These are phyloP conservation scores for Myiagra hebetior DNA, from an alignment of 2,113 vertebrate genomes.

Conservation along the genomic window DNA sequence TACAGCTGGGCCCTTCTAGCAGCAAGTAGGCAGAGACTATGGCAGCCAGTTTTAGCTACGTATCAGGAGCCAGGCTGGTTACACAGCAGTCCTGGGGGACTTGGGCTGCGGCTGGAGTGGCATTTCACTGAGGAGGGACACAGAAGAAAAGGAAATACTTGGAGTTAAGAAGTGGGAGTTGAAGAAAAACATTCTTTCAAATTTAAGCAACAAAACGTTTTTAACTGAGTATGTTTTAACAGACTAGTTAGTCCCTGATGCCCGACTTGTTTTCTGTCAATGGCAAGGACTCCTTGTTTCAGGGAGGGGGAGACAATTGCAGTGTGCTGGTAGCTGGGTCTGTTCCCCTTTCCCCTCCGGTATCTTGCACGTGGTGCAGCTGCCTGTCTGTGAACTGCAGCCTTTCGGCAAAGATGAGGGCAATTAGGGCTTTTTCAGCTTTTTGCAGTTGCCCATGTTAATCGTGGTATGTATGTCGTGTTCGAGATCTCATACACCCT, in stretches of 20 bases:
- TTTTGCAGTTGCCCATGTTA: not conserved
- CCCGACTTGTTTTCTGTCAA: fast-evolving
- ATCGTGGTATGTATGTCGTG: fast-evolving
- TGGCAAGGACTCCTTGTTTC: not conserved
- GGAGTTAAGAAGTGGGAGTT: not conserved
- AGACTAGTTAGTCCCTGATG: not conserved
- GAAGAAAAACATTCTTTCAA: not conserved
- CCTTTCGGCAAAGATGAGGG: not conserved
- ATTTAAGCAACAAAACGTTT: not conserved
- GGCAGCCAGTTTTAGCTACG: not conserved
- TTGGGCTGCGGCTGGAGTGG: not conserved
- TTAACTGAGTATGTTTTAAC: not conserved
- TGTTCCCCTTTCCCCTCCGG: fast-evolving
- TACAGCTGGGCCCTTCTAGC: not conserved
- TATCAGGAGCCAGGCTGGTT: not conserved
- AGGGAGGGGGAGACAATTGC: fast-evolving
- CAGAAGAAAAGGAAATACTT: not conserved
- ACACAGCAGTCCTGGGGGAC: not conserved
- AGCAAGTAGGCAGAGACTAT: not conserved
- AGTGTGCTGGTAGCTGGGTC: not conserved
- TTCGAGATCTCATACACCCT: too few relatives aligned
- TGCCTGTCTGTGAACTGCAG: not conserved
- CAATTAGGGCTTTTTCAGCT: not conserved
- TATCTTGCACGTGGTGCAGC: fast-evolving
- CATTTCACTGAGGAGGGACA: not conserved